Evolutionary conservation across 1,140 invertebrate species (phyloP), one percentile per base, ranked within the genome.

Genomic region (Aethina tumida): DNA sequence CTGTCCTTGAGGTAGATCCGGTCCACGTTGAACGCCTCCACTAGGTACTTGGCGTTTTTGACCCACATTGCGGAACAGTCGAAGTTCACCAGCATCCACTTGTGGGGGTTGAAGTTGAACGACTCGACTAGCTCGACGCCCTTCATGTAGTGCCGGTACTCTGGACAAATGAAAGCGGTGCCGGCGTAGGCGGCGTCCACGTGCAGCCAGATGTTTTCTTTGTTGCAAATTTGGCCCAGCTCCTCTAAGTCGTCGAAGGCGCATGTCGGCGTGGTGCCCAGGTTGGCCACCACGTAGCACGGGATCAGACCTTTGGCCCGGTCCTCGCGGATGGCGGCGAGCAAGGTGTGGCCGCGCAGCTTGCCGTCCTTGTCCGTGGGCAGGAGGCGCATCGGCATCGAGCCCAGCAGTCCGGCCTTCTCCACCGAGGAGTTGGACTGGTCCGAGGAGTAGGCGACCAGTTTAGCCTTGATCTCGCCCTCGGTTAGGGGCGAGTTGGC

Each of bases 341-440:
- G 65, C 0, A 97, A 56, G 2, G 76, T 79, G 12, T 75, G 65
- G 9, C 84, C 87, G 10, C 79, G 67, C 1, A 97, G 58, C 25
- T 74, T 66, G 18, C 77, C 81, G 37, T 81, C 70, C 2, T 78
- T 68, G 48, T 91, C 85, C 0, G 79, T 66, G 32, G 84, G 75
- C 10, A 97, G 59, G 27, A 91, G 65, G 40, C 79, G 67, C 69
- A 95, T 82, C 33, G 77, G 78, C 56, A 96, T 80, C 4, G 88
- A 81, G 0, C 77, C 84, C 21, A 95, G 60, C 19, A 88, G 64
- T 5, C 83, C 84, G 1, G 85, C 79, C 58, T 92, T 86, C 58
- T 94, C 90, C 1, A 96, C 84, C 0, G 86, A 92, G 3, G 84
- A 91, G 61, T 97, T 94, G 7, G 87, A 83, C 65, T 95, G 86